Percentiles rank a stretch among this genome's conserved stretches.
These are phyloP conservation scores for Ophion costatus DNA, from an alignment of 2,888 invertebrate genomes.

Conservation along the genomic window DNA sequence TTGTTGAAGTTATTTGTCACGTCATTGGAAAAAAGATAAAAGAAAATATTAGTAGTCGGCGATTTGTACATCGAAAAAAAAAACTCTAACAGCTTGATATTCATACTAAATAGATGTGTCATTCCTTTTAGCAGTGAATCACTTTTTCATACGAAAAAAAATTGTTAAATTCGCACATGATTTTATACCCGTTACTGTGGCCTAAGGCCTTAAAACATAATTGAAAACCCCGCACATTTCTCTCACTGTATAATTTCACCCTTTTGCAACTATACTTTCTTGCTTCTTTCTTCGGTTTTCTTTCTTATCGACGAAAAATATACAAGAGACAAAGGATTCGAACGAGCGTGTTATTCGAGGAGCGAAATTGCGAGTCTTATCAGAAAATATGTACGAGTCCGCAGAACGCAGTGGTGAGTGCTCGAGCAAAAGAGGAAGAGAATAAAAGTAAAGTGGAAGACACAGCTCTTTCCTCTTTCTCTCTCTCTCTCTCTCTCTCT, in stretches of 20 bases:
- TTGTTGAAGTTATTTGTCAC: too few species aligned
- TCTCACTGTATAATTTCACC: neutral
- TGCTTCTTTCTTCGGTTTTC: neutral
- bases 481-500: neutral
- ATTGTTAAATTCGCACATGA: too few species aligned
- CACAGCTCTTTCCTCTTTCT: neutral
- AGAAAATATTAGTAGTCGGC: too few species aligned
- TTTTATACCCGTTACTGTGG: too few species aligned
- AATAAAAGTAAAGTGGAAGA: slow-evolving; percentile 21
- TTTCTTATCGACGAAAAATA: neutral
- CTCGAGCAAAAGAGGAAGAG: slow-evolving; percentile 23
- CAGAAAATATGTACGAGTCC: neutral
- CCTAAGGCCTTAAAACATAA: too few species aligned
- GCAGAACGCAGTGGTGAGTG: slow-evolving; percentile 17
- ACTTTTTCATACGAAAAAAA: too few species aligned
- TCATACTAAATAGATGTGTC: too few species aligned
- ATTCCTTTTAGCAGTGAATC: too few species aligned
- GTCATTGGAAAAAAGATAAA: too few species aligned
- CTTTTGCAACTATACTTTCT: neutral
- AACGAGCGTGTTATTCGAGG: slow-evolving; percentile 7
- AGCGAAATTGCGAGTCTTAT: slow-evolving; percentile 10
- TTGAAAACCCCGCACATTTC: too few species aligned
- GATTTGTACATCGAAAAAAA: too few species aligned
- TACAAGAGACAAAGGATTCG: neutral
- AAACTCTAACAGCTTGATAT: too few species aligned